Percentiles rank a stretch among this genome's conserved stretches.
These are phyloP conservation scores for Drosophila erecta DNA, from an alignment of 1,140 invertebrate species.

Conservation along the genomic window DNA sequence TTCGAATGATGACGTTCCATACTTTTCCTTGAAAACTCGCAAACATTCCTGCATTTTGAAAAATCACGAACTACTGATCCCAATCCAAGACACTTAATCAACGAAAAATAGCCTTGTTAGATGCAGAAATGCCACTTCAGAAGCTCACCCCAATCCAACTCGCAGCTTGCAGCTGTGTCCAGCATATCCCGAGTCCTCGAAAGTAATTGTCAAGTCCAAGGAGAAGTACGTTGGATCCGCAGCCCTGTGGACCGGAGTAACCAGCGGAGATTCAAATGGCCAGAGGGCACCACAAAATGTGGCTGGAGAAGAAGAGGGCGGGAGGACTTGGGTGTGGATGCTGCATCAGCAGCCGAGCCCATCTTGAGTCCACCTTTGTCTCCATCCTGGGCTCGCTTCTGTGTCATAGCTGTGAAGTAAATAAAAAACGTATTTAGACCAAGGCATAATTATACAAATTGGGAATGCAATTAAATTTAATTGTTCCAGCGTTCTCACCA, in stretches of 20 bases:
- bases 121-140: not conserved
- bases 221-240: not conserved
- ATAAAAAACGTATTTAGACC: constrained; percentile 80
- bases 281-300: constrained; percentile 3
- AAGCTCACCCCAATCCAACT: not conserved
- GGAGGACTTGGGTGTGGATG: not conserved
- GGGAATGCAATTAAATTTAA: constrained; percentile 83
- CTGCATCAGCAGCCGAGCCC: constrained; percentile 28
- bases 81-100: not conserved
- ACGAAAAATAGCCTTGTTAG: not conserved
- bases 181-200: not conserved
- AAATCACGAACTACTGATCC: too few species aligned
- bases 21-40: too few species aligned
- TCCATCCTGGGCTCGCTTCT: constrained; percentile 22
- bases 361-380: constrained; percentile 6
- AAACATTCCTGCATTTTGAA: too few species aligned
- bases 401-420: constrained; percentile 66
- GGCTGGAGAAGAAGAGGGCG: not conserved
- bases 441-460: constrained; percentile 83
- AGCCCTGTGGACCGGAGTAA: constrained; percentile 6
- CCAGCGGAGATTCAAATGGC: not conserved
- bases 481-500: constrained; percentile 70
- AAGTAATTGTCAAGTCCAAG: constrained; percentile 10
- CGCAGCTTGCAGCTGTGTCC: not conserved
- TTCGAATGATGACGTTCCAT: too few species aligned